Base-by-base conservation (phyloP, 2,113 vertebrate genomes). In the Caretta caretta region DNA sequence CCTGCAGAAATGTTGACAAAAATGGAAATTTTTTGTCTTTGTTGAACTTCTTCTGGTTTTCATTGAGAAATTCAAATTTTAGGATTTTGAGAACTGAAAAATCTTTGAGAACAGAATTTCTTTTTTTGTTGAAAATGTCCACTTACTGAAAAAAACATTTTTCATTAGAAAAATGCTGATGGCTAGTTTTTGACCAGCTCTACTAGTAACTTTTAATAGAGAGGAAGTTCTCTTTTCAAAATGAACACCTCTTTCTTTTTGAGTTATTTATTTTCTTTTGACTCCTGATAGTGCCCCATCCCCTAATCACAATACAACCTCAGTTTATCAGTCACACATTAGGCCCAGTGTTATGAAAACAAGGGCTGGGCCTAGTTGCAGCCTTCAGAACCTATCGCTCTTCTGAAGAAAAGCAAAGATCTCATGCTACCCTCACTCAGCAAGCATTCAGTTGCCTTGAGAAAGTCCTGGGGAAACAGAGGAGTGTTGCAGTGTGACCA, bases 131-230 rank as follows among this genome's bases (percentile, higher is more conserved):
- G 42, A 84, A 87, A 80, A 86, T 1, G 0, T 72, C 65, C 83
- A 83, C 83, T 91, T 92, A 92, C 22, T 65, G 14, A 50, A 88
- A 93, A 87, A 62, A 5, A 10, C 78, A 22, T 24, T 96, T 93
- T 90, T 88, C 38, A 54, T 10, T 42, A 31, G 35, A 83, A 65
- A 92, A 93, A 57, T 5, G 42, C 46, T 8, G 69, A 22, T 35
- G 62, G 90, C n/a, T 9, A 85, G 90, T 94, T 95, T 90, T 42
- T 87, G 81, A 13, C 84, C 78, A 0, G 1, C 10, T 94, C 49
- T 88, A 86, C 80, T 65, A 80, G 62, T 65, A 65, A 65, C 14
- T 12, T 65, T 65, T 65, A 65, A 65, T 29, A 31, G 57, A 31
- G 57, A 31, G 14, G 6, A 65, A 35, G 14, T 65, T 35, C 20